phyloP scores from a whole-genome alignment of 92 coral and sea anemone species.

The Desmophyllum pertusum region DNA sequence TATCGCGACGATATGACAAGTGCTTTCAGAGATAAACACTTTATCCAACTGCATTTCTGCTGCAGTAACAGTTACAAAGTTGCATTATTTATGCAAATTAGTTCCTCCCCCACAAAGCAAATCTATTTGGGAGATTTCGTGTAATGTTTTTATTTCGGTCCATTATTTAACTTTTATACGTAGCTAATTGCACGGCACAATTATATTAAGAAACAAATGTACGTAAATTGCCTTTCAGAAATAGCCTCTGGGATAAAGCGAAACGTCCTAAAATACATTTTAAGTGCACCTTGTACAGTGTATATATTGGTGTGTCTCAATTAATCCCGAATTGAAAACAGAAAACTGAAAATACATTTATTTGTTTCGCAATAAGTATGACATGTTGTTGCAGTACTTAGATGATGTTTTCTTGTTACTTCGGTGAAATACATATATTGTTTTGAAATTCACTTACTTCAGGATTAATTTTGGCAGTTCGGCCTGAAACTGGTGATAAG shows the following conservation, averaged over 20 bases:
- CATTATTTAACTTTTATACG: conserved; percentile 48
- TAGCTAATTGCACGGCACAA: conserved; percentile 43
- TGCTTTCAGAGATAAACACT: neutral
- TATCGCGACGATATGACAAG: conserved; percentile 1
- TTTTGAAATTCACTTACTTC: neutral
- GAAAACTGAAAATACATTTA: neutral
- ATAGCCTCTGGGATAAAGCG: conserved; percentile 13
- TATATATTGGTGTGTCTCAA: neutral
- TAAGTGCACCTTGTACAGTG: neutral
- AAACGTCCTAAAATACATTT: neutral
- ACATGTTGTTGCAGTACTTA: neutral
- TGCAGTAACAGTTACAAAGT: conserved; percentile 24
- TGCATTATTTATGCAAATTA: conserved; percentile 52
- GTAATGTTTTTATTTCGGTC: conserved; percentile 70
- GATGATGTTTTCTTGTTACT: neutral
- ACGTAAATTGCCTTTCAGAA: conserved; percentile 32
- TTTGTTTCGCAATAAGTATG: neutral
- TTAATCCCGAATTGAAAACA: neutral
- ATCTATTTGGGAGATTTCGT: conserved; percentile 70
- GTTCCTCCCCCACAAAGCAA: conserved; percentile 66
- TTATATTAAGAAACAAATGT: conserved; percentile 28
- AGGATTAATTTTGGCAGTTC: neutral
- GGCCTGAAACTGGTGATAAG: neutral
- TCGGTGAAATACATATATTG: neutral
- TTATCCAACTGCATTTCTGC: conserved; percentile 15